Conservation (phyloP, 2,888 invertebrate species). For the Perizoma flavofasciatum region DNA sequence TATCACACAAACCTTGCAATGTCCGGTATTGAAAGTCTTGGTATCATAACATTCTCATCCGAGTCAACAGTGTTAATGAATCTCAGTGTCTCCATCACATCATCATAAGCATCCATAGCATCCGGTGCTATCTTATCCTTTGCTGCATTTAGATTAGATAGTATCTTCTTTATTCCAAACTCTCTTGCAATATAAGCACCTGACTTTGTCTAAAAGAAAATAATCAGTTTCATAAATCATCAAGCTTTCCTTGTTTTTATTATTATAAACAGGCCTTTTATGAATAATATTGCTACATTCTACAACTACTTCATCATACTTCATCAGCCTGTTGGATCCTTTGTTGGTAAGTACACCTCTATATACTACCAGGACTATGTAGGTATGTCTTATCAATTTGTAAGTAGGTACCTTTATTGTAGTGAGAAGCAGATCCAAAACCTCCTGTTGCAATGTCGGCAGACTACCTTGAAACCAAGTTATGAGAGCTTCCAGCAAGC, state of each 20-base stretch:
- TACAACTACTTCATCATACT: too few species aligned
- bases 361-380: not conserved
- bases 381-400: not conserved
- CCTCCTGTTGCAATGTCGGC: slow-evolving; percentile 81
- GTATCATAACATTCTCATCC: slow-evolving; percentile 59
- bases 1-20: slow-evolving; percentile 61
- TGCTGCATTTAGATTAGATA: slow-evolving; percentile 67
- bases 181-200: slow-evolving; percentile 79
- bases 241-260: not conserved
- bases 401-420: slow-evolving; percentile 76
- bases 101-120: slow-evolving; percentile 66
- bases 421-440: slow-evolving; percentile 81
- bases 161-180: slow-evolving; percentile 68
- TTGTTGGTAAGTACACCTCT: too few species aligned
- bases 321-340: too few species aligned
- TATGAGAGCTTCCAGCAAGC: slow-evolving; percentile 83
- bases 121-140: slow-evolving; percentile 67
- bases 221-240: not conserved
- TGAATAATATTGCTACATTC: too few species aligned
- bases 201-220: slow-evolving; percentile 75
- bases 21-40: slow-evolving; percentile 71
- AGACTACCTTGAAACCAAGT: slow-evolving; percentile 85
- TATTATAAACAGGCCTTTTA: too few species aligned
- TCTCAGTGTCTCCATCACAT: slow-evolving; percentile 70
- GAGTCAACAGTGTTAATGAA: slow-evolving; percentile 72